phyloP scores from a whole-genome alignment of 1,140 invertebrate genomes.

The Neotoxoptera formosana region DNA sequence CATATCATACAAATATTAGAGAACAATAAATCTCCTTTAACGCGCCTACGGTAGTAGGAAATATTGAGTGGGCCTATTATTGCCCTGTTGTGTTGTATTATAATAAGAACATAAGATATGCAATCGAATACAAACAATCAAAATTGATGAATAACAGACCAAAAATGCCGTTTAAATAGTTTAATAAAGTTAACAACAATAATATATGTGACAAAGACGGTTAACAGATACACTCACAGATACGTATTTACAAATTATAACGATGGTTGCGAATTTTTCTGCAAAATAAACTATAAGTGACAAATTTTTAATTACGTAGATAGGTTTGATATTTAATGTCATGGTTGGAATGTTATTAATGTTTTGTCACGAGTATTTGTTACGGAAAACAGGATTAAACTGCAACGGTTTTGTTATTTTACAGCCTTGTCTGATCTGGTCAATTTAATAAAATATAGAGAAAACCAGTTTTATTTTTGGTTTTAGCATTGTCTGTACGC shows the following conservation, averaged over 20 bases:
- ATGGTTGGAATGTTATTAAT: not conserved
- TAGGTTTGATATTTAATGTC: not conserved
- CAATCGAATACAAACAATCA: not conserved
- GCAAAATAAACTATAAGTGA: not conserved
- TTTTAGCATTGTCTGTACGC: not conserved
- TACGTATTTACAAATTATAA: not conserved
- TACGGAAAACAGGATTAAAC: not conserved
- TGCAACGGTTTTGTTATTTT: not conserved
- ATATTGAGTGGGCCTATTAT: not conserved
- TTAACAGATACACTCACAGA: not conserved
- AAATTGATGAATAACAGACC: not conserved
- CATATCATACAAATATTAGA: not conserved
- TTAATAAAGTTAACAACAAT: not conserved
- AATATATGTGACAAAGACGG: not conserved
- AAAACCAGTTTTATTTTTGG: conserved; percentile 40
- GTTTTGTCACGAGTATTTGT: not conserved
- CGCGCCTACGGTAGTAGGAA: not conserved
- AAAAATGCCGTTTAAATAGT: not conserved
- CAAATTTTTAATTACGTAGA: not conserved
- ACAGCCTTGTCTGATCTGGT: not conserved
- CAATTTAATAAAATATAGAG: not conserved
- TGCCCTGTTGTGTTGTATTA: not conserved
- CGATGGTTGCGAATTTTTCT: not conserved
- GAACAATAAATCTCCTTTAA: not conserved
- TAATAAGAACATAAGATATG: not conserved